Evolutionary conservation across 2,113 vertebrate genomes (phyloP).

Genomic region (Eubucco bourcierii): DNA sequence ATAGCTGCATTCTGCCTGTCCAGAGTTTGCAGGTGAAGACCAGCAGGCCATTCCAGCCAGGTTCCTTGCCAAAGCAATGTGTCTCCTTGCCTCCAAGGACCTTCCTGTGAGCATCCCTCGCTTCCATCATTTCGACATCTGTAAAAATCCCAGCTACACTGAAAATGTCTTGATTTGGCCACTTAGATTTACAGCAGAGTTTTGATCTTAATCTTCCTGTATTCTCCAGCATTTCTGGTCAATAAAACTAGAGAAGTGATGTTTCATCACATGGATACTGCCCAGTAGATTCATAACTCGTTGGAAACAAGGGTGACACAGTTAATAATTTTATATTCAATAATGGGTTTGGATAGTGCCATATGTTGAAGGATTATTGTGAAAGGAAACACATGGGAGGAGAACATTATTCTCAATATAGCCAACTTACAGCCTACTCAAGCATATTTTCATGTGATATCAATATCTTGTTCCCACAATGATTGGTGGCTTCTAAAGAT

Average conservation of each 20-base stretch:
- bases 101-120: background rate
- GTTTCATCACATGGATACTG: background rate
- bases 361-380: background rate
- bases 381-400: background rate
- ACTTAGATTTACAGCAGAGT: background rate
- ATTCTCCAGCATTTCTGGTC: background rate
- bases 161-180: background rate
- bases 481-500: background rate
- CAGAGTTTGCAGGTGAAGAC: background rate
- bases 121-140: background rate
- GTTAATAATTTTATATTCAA: background rate
- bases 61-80: background rate
- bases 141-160: background rate
- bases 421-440: background rate
- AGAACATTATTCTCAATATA: background rate
- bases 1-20: background rate
- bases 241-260: background rate
- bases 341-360: background rate
- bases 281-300: background rate
- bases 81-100: background rate
- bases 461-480: background rate
- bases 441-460: background rate
- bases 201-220: background rate
- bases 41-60: background rate
- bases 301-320: background rate